A percentile compares a stretch with the other conserved stretches of the same genome.
phyloP scores from a whole-genome alignment of 2,888 invertebrate genomes.

The Trichopria drosophilae region DNA sequence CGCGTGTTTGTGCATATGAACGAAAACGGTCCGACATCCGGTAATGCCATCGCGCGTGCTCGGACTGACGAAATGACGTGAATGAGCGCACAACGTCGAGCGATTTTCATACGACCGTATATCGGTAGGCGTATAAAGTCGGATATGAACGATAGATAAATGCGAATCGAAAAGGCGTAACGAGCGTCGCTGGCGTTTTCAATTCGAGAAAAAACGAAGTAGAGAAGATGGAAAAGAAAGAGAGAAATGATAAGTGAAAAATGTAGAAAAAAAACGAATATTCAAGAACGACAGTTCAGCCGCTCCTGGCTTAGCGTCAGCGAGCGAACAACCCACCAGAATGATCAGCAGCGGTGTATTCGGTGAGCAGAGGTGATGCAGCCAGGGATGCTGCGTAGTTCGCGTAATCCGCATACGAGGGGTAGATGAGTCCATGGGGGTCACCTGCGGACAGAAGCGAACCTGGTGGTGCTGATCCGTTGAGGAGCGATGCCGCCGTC shows the following conservation, averaged over 20 bases:
- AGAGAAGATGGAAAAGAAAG: slow-evolving; percentile 1
- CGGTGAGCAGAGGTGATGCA: slow-evolving; percentile 78
- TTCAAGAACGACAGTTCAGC: slow-evolving; percentile 33
- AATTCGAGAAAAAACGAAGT: not conserved
- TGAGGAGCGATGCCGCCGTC: slow-evolving; percentile 69
- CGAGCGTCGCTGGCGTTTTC: too few species aligned
- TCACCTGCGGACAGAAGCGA: slow-evolving; percentile 70
- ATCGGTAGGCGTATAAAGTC: not conserved
- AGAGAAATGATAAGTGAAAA: not conserved
- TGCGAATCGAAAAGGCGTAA: not conserved
- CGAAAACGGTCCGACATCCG: too few species aligned
- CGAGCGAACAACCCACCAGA: slow-evolving; percentile 93
- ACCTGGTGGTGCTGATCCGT: slow-evolving; percentile 66
- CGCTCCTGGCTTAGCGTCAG: slow-evolving; percentile 66
- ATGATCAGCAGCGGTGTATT: slow-evolving; percentile 86
- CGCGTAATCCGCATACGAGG: slow-evolving; percentile 85
- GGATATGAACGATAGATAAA: too few species aligned
- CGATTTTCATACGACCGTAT: too few species aligned
- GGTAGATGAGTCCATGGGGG: slow-evolving; percentile 85
- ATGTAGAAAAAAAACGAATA: slow-evolving; percentile 1
- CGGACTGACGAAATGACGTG: too few species aligned
- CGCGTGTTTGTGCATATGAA: too few species aligned
- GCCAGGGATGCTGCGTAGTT: slow-evolving; percentile 86
- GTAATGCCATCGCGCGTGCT: too few species aligned
- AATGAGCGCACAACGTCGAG: too few species aligned